phyloP scores from a whole-genome alignment of 2,113 vertebrate species.

The Neopipo cinnamomea region DNA sequence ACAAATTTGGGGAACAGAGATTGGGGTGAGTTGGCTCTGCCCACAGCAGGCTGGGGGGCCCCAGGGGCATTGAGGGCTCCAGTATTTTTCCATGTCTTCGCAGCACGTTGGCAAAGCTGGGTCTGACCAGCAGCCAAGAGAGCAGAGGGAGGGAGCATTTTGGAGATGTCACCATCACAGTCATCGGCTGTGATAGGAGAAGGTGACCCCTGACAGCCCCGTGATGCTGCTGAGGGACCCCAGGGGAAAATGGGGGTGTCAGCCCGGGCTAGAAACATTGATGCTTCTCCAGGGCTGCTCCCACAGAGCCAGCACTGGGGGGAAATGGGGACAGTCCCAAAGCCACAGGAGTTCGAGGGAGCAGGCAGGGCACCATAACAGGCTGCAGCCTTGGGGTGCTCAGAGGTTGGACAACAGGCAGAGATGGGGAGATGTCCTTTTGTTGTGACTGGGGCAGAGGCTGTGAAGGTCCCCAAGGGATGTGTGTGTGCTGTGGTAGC shows the following conservation, averaged over 20 bases:
- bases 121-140: not conserved
- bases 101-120: not conserved
- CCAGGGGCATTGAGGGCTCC: not conserved
- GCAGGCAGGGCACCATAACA: rapidly evolving
- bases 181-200: not conserved
- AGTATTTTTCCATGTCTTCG: not conserved
- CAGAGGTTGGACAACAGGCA: rapidly evolving
- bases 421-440: not conserved
- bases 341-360: not conserved
- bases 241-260: not conserved
- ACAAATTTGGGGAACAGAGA: not conserved
- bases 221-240: not conserved
- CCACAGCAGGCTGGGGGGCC: not conserved
- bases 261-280: not conserved
- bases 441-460: not conserved
- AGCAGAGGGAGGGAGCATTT: not conserved
- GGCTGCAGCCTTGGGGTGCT: not conserved
- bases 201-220: not conserved
- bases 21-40: not conserved
- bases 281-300: not conserved
- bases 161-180: not conserved
- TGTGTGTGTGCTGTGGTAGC: rapidly evolving
- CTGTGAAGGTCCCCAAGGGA: rapidly evolving
- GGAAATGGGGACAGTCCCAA: not conserved
- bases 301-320: not conserved